Percentiles rank a stretch among this genome's conserved stretches.
Conservation (phyloP, 1,140 invertebrate genomes). For the Lasioglossum baleicum region DNA sequence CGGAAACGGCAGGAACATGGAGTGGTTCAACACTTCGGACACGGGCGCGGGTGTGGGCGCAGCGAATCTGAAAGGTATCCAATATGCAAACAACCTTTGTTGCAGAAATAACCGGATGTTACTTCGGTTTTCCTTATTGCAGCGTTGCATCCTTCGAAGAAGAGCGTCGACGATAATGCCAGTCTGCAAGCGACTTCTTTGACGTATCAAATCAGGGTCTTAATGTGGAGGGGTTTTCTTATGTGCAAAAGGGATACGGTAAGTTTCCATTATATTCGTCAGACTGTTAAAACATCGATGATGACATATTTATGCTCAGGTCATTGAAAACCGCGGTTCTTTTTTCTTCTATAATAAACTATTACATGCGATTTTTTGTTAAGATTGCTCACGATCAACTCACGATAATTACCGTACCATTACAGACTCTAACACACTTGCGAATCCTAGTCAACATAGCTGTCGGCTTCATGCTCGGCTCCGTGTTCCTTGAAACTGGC, state of each 20-base stretch:
- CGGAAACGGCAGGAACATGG: slow-evolving; percentile 85
- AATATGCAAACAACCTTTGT: slow-evolving; percentile 54
- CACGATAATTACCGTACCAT: slow-evolving; percentile 10
- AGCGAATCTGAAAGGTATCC: slow-evolving; percentile 81
- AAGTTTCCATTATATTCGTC: slow-evolving; percentile 63
- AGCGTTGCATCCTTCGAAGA: slow-evolving; percentile 58
- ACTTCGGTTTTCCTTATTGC: not conserved
- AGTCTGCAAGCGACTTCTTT: slow-evolving; percentile 85
- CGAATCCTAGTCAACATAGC: slow-evolving; percentile 87
- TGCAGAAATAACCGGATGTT: too few relatives aligned
- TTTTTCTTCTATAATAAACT: too few relatives aligned
- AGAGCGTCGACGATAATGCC: slow-evolving; percentile 13
- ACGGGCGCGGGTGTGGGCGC: slow-evolving; percentile 72
- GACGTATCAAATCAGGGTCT: slow-evolving; percentile 85
- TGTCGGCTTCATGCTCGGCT: slow-evolving; percentile 87
- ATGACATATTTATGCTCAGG: too few relatives aligned
- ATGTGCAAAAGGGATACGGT: slow-evolving; percentile 87
- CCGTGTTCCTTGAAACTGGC: slow-evolving; percentile 86
- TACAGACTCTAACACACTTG: slow-evolving; percentile 93
- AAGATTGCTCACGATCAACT: too few relatives aligned
- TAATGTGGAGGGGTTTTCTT: slow-evolving; percentile 85
- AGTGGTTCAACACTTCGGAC: slow-evolving; percentile 84
- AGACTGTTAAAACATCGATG: too few relatives aligned
- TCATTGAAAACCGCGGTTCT: too few relatives aligned
- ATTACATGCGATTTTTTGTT: too few relatives aligned